Percentiles rank a stretch among this genome's conserved stretches.
Conservation (phyloP, 2,113 vertebrate genomes). For the Willisornis vidua region DNA sequence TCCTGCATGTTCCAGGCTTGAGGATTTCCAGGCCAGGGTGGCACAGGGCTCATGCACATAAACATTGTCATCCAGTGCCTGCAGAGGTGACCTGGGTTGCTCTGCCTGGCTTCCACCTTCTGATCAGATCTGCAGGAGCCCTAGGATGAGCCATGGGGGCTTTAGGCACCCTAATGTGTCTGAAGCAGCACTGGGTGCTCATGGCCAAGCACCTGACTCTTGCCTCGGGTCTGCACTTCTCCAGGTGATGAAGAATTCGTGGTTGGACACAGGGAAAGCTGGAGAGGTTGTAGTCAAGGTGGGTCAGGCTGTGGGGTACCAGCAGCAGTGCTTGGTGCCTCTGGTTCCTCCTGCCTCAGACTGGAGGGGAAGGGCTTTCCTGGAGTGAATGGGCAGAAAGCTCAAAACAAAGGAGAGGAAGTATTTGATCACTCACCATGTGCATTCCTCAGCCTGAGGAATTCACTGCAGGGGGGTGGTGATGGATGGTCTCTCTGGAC, state of each 20-base stretch:
- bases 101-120: not conserved
- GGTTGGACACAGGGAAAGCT: not conserved
- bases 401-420: not conserved
- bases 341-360: not conserved
- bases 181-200: not conserved
- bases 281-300: not conserved
- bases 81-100: not conserved
- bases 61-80: not conserved
- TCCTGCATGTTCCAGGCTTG: not conserved
- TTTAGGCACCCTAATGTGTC: not conserved
- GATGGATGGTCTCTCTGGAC: not conserved
- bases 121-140: not conserved
- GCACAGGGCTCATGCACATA: not conserved
- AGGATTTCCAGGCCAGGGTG: not conserved
- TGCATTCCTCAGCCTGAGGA: not conserved
- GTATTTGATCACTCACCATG: not conserved
- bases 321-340: too few relatives aligned
- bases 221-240: not conserved
- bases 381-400: not conserved
- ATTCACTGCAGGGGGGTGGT: not conserved
- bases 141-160: not conserved
- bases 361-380: not conserved
- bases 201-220: not conserved
- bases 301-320: not conserved
- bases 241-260: not conserved